Base-by-base conservation (phyloP, 2,888 invertebrate genomes). In the Hypomecis punctinalis region DNA sequence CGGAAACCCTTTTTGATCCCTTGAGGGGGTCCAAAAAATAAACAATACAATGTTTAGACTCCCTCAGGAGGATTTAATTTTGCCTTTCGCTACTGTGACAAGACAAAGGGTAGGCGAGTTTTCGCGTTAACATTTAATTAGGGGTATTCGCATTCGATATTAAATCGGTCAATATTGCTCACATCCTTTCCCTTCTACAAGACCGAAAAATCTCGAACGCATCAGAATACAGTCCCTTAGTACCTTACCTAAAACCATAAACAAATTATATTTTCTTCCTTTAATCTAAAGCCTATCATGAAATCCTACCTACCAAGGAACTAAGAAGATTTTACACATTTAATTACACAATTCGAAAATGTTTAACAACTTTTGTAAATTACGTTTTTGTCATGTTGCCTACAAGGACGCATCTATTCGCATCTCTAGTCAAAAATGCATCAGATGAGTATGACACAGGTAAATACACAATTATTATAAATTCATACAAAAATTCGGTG, bases 401-500 rank as follows among this genome's bases (percentile, higher is more conserved):
- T 39, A 54, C 39, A 11, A 39, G 13, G n/a, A 23, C 53, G 46
- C 61, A 36, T 63, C 62, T 65, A 68, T 56, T 53, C 69, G 53
- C 63, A 61, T 49, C 47, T 48, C 45, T 81, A 88, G 81, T 86
- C 83, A 81, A 85, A 87, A 90, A 90, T 89, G 89, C 89, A 87
- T 86, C 77, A 77, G 81, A 82, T 91, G 92, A 92, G 92, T 92
- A 91, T 92, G 83, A 87, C 82, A 88, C 91, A 91, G 92, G 92
- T 88, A 83, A 74, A 77, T 74, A 79, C 75, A 78, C 71, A 73
- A 73, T 74, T 74, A 78, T 75, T 82, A 85, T 85, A 89, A 88
- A 89, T 86, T 86, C 86, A 83, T 90, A 90, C 84, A 89, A 89
- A 86, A 88, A 88, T 85, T 87, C 85, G 79, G 82, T 79, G 82